Base-by-base conservation (phyloP, 2,113 vertebrate species). In the Crypturellus undulatus region DNA sequence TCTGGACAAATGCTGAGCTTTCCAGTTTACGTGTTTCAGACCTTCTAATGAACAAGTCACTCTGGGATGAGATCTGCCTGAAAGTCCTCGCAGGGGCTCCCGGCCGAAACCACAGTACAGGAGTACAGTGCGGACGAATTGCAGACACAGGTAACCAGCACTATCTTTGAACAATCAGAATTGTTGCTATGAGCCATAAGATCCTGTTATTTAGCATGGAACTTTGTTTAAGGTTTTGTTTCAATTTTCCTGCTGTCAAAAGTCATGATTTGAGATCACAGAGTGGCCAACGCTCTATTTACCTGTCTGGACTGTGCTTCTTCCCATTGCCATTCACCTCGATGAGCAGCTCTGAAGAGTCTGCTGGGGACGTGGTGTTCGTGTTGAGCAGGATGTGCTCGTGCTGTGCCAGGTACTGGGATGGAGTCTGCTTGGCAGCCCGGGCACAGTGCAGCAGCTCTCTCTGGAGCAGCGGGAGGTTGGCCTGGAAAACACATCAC, bases 321-420 rank as follows among this genome's bases (percentile, higher is more conserved):
- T 99, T 99, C 64, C 98, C 97, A 5, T 97, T 97, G 34, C 99
- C 99, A 0, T 98, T 98, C 28, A 99, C 98, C 91, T 99, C 99
- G 91, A 99, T 98, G 87, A 99, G 98, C 68, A 99, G 98, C 97
- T 99, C 99, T 0, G 99, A 98, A 79, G 99, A 99, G 97, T 99
- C 99, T 0, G 99, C 97, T 0, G 99, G 99, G 6, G 99, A 99
- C 0, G 99, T 97, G 59, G 99, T 97, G 60, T 98, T 99, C 59
- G 99, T 99, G 98, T 99, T 99, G 64, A 99, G 98, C 94, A 99
- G 98, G 95, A 99, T 98, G 97, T 99, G 99, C 96, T 99, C 99
- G 1, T 99, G 99, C 94, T 99, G 99, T 18, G 99, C 99, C 96
- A 99, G 97, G 97, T 99, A 99, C 97, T 99, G 99, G 47, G 99